These are phyloP conservation scores for Chaenocephalus aceratus DNA, from an alignment of 2,113 vertebrate genomes.

Conservation along the genomic window DNA sequence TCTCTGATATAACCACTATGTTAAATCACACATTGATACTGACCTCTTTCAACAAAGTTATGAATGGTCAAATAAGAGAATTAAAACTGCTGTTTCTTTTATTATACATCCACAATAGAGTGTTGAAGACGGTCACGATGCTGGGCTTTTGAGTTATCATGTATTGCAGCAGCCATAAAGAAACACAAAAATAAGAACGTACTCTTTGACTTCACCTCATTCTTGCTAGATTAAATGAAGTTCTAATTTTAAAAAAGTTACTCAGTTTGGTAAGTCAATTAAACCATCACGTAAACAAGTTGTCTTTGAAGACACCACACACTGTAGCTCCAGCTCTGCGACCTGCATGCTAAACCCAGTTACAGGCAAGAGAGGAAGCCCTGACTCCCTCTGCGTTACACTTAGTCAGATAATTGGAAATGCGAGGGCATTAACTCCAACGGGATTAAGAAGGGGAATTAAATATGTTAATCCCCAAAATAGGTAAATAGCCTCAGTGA, in stretches of 20 bases:
- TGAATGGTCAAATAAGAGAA: background rate
- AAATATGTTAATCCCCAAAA: constrained; percentile 90
- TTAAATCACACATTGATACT: constrained; percentile 20
- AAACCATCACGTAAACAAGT: constrained; percentile 72
- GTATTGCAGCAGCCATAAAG: background rate
- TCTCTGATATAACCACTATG: constrained; percentile 7
- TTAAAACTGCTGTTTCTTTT: background rate
- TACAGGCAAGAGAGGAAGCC: constrained; percentile 79
- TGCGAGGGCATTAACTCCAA: constrained; percentile 87
- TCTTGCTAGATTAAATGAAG: constrained; percentile 45
- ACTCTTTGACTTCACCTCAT: background rate
- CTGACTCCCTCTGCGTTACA: constrained; percentile 82
- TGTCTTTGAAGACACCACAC: constrained; percentile 75
- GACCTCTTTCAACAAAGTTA: constrained; percentile 16
- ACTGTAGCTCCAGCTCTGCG: constrained; percentile 71
- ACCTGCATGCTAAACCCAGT: constrained; percentile 79
- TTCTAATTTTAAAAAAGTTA: constrained; percentile 47
- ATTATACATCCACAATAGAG: constrained; percentile 12
- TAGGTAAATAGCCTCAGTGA: constrained; percentile 89
- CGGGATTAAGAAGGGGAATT: constrained; percentile 88
- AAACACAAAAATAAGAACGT: constrained; percentile 9
- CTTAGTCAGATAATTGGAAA: constrained; percentile 89
- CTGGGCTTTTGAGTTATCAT: background rate
- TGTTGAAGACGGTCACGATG: background rate
- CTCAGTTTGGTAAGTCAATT: constrained; percentile 73